phyloP scores from a whole-genome alignment of 2,113 vertebrate genomes.

The Anhinga rufa region DNA sequence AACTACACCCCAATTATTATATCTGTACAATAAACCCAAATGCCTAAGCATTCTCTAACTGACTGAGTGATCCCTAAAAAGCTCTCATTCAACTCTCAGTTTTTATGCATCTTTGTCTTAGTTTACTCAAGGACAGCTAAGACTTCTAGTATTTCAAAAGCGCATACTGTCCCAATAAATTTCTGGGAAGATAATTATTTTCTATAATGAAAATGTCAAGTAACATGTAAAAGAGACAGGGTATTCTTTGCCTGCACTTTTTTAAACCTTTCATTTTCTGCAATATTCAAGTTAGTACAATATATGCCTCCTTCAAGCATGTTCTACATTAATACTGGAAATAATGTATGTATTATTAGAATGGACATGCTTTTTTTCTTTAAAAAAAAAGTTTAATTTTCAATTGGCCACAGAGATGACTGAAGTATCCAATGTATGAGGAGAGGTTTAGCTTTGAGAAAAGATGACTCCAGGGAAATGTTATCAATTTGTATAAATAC shows the following conservation, averaged over 20 bases:
- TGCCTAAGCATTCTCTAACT: not conserved
- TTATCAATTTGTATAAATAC: not conserved
- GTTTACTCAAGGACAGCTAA: not conserved
- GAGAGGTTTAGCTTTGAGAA: not conserved
- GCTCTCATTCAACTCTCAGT: not conserved
- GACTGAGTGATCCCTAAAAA: not conserved
- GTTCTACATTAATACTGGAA: not conserved
- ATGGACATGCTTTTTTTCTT: not conserved
- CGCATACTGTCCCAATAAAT: not conserved
- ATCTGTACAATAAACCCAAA: not conserved
- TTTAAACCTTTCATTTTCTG: not conserved
- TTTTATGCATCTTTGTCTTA: not conserved
- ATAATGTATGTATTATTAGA: not conserved
- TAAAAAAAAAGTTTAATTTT: not conserved
- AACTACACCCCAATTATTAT: not conserved
- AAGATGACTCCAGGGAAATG: not conserved
- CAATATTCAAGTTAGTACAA: not conserved
- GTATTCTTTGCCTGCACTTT: not conserved
- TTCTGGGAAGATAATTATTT: not conserved
- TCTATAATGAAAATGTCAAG: not conserved
- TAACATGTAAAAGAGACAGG: not conserved
- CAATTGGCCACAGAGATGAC: not conserved
- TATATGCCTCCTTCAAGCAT: not conserved
- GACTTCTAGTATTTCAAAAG: not conserved
- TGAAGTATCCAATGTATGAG: not conserved